These are phyloP conservation scores for Muntiacus reevesi DNA, from an alignment of 2,113 vertebrate genomes.

Conservation along the genomic window DNA sequence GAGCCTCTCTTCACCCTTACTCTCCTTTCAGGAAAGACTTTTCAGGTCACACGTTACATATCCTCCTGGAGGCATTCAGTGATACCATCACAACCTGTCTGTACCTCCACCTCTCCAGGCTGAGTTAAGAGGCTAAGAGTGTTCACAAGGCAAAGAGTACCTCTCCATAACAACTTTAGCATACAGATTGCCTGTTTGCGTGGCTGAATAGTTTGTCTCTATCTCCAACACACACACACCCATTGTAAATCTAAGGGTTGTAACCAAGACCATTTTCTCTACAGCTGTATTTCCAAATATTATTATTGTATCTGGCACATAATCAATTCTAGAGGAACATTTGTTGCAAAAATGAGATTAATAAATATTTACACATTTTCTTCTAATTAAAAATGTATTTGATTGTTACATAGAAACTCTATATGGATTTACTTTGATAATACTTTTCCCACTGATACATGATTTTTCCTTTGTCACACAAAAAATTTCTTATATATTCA, in stretches of 20 bases:
- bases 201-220: neutral
- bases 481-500: neutral
- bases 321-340: neutral
- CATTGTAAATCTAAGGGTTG: neutral
- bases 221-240: neutral
- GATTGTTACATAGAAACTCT: neutral
- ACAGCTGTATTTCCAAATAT: neutral
- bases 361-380: neutral
- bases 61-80: neutral
- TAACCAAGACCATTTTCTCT: neutral
- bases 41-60: neutral
- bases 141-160: neutral
- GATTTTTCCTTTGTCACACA: neutral
- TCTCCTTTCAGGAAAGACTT: neutral
- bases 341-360: slow-evolving; percentile 3
- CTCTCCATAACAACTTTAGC: neutral
- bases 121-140: neutral
- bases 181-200: neutral
- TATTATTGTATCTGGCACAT: neutral
- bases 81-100: neutral
- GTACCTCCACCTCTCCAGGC: no score
- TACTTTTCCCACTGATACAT: neutral
- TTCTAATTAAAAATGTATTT: neutral
- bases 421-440: neutral
- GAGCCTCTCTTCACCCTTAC: neutral